phyloP scores from a whole-genome alignment of 2,797 vertebrate species.

The Hydrocynus forskahlii region DNA sequence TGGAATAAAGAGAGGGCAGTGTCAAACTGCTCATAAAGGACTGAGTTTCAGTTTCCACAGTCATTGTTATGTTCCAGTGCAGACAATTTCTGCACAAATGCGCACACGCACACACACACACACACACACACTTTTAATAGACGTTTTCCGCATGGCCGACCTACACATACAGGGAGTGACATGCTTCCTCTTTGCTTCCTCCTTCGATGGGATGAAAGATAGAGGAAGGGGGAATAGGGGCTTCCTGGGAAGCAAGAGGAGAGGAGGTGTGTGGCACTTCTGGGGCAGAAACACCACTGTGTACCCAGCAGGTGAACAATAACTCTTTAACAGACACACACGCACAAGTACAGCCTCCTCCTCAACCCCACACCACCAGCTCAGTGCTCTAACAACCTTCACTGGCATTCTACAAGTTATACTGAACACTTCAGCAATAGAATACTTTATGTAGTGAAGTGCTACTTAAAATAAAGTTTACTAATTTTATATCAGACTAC shows the following conservation, averaged over 20 bases:
- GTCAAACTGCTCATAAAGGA: conserved; percentile 47
- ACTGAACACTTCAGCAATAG: not conserved
- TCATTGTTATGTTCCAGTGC: conserved; percentile 34
- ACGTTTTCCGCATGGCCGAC: conserved; percentile 68
- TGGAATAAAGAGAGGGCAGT: conserved; percentile 44
- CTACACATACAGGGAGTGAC: conserved; percentile 60
- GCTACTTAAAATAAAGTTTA: no score
- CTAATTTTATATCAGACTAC: no score
- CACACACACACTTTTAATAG: conserved; percentile 52
- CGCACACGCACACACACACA: no score
- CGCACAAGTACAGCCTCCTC: not conserved
- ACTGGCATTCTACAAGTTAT: not conserved
- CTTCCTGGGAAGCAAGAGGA: conserved; percentile 44
- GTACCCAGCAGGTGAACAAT: conserved; percentile 68
- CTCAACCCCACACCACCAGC: conserved; percentile 32
- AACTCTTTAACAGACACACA: conserved; percentile 57
- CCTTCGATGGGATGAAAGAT: conserved; percentile 68
- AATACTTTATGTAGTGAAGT: no score
- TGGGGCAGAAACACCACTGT: conserved; percentile 73
- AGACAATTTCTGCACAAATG: no score
- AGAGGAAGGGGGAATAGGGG: conserved; percentile 64
- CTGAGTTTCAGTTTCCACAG: conserved; percentile 39
- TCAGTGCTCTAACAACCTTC: no score
- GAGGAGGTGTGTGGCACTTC: conserved; percentile 66
- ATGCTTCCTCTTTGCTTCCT: conserved; percentile 25